phyloP scores from a whole-genome alignment of 2,113 vertebrate species.

The Esox niger region DNA sequence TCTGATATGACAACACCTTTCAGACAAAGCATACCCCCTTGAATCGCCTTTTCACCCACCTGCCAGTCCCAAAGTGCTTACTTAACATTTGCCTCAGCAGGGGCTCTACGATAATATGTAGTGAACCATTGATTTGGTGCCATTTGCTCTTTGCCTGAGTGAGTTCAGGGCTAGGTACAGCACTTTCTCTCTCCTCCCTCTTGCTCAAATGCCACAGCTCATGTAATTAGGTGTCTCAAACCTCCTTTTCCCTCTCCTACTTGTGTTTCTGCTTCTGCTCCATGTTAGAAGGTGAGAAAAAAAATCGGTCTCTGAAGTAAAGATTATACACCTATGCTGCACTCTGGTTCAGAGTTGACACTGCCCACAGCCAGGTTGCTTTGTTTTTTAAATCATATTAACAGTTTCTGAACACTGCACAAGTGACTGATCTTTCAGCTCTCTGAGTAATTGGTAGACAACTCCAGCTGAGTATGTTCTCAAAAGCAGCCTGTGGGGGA shows the following conservation, averaged over 20 bases:
- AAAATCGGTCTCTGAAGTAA: conserved; percentile 17
- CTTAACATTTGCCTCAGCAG: conserved; percentile 64
- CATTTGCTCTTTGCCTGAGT: conserved; percentile 40
- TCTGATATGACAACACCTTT: conserved; percentile 35
- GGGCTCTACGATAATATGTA: conserved; percentile 54
- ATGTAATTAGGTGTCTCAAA: conserved; percentile 39
- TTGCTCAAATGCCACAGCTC: conserved; percentile 36
- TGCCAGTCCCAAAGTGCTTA: conserved; percentile 47
- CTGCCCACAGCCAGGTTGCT: conserved; percentile 5
- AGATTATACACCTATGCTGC: conserved; percentile 9
- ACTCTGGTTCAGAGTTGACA: conserved; percentile 22
- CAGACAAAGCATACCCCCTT: conserved; percentile 23
- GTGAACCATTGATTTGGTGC: conserved; percentile 69
- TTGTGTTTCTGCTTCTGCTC: conserved; percentile 24
- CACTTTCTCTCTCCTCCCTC: conserved; percentile 18
- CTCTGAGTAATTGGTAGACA: not conserved
- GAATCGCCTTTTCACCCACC: conserved; percentile 32
- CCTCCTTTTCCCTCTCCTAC: not conserved
- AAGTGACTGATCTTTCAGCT: not conserved
- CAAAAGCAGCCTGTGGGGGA: no score
- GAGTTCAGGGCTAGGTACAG: no score
- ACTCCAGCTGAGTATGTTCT: not conserved
- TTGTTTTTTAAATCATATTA: not conserved
- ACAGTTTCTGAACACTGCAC: no score
- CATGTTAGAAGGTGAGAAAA: conserved; percentile 39